These are phyloP conservation scores for Tangara arthus DNA, from an alignment of 2,797 vertebrate genomes.

Conservation along the genomic window DNA sequence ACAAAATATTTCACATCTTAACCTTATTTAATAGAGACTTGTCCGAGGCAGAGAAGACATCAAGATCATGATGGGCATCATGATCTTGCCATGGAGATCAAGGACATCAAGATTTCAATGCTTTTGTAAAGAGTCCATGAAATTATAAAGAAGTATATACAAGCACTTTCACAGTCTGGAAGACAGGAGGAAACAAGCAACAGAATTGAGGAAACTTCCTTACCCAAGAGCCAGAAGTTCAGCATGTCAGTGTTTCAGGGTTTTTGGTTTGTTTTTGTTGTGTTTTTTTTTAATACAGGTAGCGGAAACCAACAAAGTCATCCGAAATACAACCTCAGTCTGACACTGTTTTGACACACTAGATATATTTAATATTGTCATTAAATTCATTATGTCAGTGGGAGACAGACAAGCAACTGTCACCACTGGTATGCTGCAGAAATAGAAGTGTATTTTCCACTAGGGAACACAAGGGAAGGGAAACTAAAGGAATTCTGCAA, in stretches of 20 bases:
- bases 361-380: background rate
- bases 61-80: background rate
- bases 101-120: background rate
- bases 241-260: rapidly evolving
- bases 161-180: background rate
- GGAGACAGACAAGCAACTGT: background rate
- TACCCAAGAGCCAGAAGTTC: background rate
- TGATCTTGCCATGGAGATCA: no score
- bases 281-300: background rate
- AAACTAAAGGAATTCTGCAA: background rate
- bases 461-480: background rate
- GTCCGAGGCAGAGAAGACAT: background rate
- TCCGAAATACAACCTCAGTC: background rate
- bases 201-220: background rate
- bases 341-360: background rate
- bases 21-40: background rate
- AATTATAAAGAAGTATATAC: background rate
- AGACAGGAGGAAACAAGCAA: background rate
- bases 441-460: background rate
- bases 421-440: background rate
- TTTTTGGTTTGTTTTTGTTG: background rate
- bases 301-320: background rate
- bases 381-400: background rate
- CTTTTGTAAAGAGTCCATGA: background rate
- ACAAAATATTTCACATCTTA: background rate